Base-by-base conservation (phyloP, 2,888 invertebrate genomes). In the Scaeva pyrastri region DNA sequence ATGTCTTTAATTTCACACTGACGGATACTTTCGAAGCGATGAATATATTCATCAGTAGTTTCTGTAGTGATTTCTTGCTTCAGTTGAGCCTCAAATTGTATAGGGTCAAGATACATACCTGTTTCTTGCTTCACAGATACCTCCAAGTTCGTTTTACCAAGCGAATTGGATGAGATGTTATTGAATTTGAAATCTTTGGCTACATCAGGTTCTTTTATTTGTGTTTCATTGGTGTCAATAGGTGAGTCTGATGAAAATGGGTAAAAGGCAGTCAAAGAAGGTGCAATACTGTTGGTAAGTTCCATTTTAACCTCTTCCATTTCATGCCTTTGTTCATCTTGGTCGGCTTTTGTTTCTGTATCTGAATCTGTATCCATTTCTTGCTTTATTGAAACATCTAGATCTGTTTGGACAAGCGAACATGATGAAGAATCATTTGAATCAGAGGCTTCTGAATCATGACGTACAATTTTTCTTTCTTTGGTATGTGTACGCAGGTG, bases 401-500 rank as follows among this genome's bases (percentile, higher is more conserved):
- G 11, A 23, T n/a, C 7, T 19, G 1, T 14, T 56, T 16, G 4
- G 21, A n/a, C 0, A 41, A 55, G 41, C 8, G 64, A 45, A 21
- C 4, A 10, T 23, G n/a, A 8, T 21, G 21, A 62, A 1, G 23
- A 26, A 12, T 43, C 43, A 62, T 16, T 14, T 8, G 6, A 14
- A 23, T 21, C 36, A 36, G 16, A n/a, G 5, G n/a, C 12, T 6
- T 23, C 12, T 45, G 21, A 21, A 12, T 56, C 55, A 19, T 64
- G 16, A 16, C 23, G 1, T 7, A 1, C 31, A 5, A 56, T 62
- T n/a, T 74, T 79, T 1, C 64, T 19, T 23, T 60, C 41, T 19
- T 84, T 79, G 19, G 39, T 71, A 58, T 79, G 84, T 0, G 66
- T 71, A 1, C 56, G 50, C 75, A 91, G 77, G 88, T 91, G 91